Base-by-base conservation (phyloP, 2,888 invertebrate species). In the Craniophora ligustri region DNA sequence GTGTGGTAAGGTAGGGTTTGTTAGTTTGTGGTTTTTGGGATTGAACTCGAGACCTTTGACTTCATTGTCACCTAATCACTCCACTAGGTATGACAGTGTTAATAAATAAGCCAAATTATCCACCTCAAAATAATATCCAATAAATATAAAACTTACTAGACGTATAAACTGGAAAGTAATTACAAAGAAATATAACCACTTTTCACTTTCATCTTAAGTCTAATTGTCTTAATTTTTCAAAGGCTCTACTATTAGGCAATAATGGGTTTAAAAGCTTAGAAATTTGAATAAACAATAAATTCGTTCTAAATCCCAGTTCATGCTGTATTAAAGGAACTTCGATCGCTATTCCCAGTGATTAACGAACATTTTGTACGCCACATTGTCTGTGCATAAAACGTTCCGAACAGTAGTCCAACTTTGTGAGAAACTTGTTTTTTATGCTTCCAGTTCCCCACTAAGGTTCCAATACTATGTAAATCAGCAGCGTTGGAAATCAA, bases 241-340 rank as follows among this genome's bases (percentile, higher is more conserved):
- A 66, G 54, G 59, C 54, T 62, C 56, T 59, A 54, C 57, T 58
- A 51, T 72, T 59, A 54, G 13, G 51, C 56, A 69, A 60, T 73
- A 66, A 60, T 61, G 58, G 51, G 42, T 56, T 73, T 67, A 73
- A 70, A 46, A 64, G 74, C 71, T 72, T 61, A 64, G 49, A 55
- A 41, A 72, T 72, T 72, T 72, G 56, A 72, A 72, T 72, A 71
- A 70, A 74, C 67, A 61, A 74, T 72, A 74, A 72, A 73, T 72
- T 64, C 42, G 45, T 53, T 47, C 64, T 45, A 64, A 67, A 59
- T 61, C 67, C n/a, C 67, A 51, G 55, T 56, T 40, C 35, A 58
- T 67, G 55, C 71, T 60, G 63, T 67, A 72, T 70, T 70, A 67
- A 61, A 56, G 67, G 64, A 67, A 74, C 58, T 72, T 70, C 74